Base-by-base conservation (phyloP, 2,888 invertebrate genomes). In the Polietes domitor region DNA sequence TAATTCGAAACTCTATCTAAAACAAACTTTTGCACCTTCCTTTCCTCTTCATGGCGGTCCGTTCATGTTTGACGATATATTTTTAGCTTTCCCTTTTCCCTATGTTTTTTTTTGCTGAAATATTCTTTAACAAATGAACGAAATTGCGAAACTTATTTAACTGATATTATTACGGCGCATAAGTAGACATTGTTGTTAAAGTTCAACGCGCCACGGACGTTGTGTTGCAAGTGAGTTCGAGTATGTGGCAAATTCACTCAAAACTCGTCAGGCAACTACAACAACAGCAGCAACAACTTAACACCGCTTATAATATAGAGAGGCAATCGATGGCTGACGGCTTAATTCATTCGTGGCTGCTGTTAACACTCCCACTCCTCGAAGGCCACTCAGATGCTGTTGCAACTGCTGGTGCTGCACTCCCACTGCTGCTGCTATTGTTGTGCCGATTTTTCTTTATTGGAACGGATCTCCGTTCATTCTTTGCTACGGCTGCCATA, bases 291-390 rank as follows among this genome's bases (percentile, higher is more conserved):
- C 32, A 63, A 4, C 12, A 65, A 65, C 58, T 65, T 61, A 81
- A 81, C 81, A 76, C 81, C 61, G 47, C 71, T 65, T 41, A 43
- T 68, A 43, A 65, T 75, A 71, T 75, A 61, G 26, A 61, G 26
- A 72, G 80, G 65, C 80, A 84, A 84, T 84, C 83, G 75, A 84
- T 84, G 63, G 80, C 75, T 68, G 75, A 73, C 58, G 78, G 80
- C 83, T 84, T 84, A 81, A 84, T 84, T 78, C 65, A 75, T 84
- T 81, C 81, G 53, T n/a, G n/a, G n/a, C n/a, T n/a, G n/a, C 37
- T 65, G 63, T 74, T 55, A 43, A 28, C 21, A 24, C 37, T 9
- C 6, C 68, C 26, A 28, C 24, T 41, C 15, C 26, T 75, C 5
- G 32, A n/a, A n/a, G n/a, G n/a, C n/a, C n/a, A n/a, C n/a, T n/a